These are phyloP conservation scores for Elmis aenea DNA, from an alignment of 2,888 invertebrate species.

Conservation along the genomic window DNA sequence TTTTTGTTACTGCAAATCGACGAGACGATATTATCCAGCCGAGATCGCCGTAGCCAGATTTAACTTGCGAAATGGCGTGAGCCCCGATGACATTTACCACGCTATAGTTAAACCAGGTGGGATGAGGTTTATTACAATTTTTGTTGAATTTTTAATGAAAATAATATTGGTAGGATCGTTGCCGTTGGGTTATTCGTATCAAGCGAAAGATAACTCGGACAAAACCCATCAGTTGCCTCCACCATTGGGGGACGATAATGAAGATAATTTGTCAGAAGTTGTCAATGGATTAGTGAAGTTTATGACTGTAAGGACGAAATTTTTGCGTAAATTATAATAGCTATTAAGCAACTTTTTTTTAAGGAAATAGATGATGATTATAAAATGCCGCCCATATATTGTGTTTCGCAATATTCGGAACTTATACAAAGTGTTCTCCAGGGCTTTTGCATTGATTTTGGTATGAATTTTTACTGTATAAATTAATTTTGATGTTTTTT, in stretches of 20 bases:
- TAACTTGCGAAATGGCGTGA: conserved; percentile 46
- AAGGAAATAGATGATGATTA: conserved; percentile 8
- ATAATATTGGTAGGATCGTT: conserved; percentile 29
- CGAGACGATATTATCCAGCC: conserved; percentile 49
- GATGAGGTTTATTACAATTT: not conserved
- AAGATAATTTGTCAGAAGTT: conserved; percentile 35
- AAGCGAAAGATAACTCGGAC: conserved; percentile 41
- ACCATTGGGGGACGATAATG: conserved; percentile 34
- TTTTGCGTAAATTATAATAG: not conserved
- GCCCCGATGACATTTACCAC: conserved; percentile 41
- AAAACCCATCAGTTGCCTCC: conserved; percentile 46
- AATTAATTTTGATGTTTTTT: conserved; percentile 29
- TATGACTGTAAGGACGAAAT: conserved; percentile 25
- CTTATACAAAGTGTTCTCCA: conserved; percentile 38
- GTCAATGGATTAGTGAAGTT: conserved; percentile 42
- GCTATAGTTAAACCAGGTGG: conserved; percentile 46
- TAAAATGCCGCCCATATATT: conserved; percentile 50
- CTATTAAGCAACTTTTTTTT: not conserved
- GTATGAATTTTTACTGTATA: conserved; percentile 22
- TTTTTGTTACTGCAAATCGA: conserved; percentile 32
- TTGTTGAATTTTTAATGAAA: not conserved
- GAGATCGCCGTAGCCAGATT: conserved; percentile 51
- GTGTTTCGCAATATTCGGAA: conserved; percentile 34
- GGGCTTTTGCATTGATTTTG: conserved; percentile 26
- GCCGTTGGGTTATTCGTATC: conserved; percentile 44